Evolutionary conservation across 2,113 vertebrate species (phyloP), one percentile per base, ranked within the genome.

Genomic region (Ceyx cyanopectus): DNA sequence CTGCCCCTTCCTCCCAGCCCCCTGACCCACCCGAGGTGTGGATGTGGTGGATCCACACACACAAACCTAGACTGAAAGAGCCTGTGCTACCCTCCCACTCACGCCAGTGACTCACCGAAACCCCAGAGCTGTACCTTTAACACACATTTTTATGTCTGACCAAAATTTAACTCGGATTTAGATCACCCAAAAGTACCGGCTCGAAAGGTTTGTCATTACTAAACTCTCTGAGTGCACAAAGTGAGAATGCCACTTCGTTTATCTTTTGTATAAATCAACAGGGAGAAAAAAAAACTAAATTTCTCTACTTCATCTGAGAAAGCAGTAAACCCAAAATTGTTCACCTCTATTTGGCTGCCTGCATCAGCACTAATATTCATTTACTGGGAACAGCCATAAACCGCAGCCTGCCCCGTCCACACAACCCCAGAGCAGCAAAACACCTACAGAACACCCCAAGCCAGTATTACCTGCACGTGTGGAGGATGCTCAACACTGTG

Each of bases 101-200:
- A 94, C 1, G 73, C 72, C 76, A 90, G 87, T 98, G 95, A 98
- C 87, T 97, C 95, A 97, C 97, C 96, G 91, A 98, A 98, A 98
- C 95, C 97, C 97, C 97, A 77, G 62, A 96, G 93, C 95, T 94
- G 48, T 74, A 97, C 95, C 95, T 97, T 93, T 87, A 91, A 84
- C 79, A 90, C 86, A 37, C 75, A 89, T 85, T 69, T 89, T 61
- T 74, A 92, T 37, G 82, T 83, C 77, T 80, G 56, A 87, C 85
- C 96, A 90, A 94, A 81, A 92, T 80, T 93, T 82, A 94, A 87
- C 89, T 95, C 34, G 15, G 69, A 85, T 91, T 96, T 93, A 96
- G 89, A 93, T 95, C 92, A 90, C 79, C 61, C 94, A 90, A 97
- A 97, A 95, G 86, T 87, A 96, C 87, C 95, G 3, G 30, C 78